phyloP scores from a whole-genome alignment of 2,797 vertebrate genomes.

The Sus cebifrons region DNA sequence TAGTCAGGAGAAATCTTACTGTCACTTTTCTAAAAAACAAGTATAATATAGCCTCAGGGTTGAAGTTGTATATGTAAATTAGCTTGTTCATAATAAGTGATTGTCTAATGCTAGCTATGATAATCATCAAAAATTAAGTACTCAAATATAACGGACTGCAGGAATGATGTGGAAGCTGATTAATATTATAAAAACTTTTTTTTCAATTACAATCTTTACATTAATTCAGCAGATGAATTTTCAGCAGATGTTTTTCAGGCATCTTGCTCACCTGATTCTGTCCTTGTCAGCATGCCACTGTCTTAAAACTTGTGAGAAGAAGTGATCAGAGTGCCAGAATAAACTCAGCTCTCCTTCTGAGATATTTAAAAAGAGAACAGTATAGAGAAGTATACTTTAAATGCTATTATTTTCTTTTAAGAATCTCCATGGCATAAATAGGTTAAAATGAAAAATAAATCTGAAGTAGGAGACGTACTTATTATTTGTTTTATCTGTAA shows the following conservation, averaged over 20 bases:
- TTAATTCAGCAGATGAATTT: slow-evolving; percentile 52
- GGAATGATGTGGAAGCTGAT: not conserved
- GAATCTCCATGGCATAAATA: not conserved
- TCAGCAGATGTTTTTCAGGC: slow-evolving; percentile 40
- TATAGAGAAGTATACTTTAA: not conserved
- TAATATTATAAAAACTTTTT: slow-evolving; percentile 16
- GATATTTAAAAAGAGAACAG: not conserved
- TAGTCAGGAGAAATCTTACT: not conserved
- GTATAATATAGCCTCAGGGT: not conserved
- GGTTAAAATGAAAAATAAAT: not conserved
- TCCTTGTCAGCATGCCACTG: not conserved
- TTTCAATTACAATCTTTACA: not conserved
- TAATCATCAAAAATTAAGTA: slow-evolving; percentile 59
- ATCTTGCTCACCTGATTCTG: not conserved
- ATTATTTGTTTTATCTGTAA: slow-evolving; percentile 18
- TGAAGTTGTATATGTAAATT: slow-evolving; percentile 28
- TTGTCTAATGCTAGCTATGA: slow-evolving; percentile 8
- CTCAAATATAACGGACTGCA: not conserved
- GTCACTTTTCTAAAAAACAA: not conserved
- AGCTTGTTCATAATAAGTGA: slow-evolving; percentile 42
- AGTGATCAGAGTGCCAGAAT: not conserved
- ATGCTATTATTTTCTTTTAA: slow-evolving; percentile 20
- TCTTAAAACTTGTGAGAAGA: not conserved
- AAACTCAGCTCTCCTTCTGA: not conserved
- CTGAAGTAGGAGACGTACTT: not conserved